Conservation (phyloP, 30 jellyfish, hydroid and myxozoan species). For the Mastigias papua region DNA sequence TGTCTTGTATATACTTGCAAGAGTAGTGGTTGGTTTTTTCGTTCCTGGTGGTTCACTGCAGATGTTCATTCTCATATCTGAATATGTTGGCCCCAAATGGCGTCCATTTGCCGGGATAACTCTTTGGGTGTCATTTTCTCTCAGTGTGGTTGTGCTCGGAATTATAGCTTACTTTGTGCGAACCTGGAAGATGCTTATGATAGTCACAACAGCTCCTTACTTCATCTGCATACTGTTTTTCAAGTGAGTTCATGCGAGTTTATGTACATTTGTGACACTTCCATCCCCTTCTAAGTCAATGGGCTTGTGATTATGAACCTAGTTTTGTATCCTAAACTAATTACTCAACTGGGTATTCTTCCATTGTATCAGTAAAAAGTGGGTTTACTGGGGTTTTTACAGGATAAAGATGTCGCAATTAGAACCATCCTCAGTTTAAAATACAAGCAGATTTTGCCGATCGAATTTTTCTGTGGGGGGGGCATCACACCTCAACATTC, state of each 20-base stretch:
- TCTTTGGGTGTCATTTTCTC: conserved; percentile 70
- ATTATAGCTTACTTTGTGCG: conserved; percentile 79
- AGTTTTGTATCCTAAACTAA: no score
- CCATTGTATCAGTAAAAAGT: no score
- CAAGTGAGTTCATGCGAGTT: conserved; percentile 79
- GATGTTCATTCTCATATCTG: conserved; percentile 75
- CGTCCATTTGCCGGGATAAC: conserved; percentile 91
- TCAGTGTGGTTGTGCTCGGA: conserved; percentile 82
- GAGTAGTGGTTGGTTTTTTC: conserved; percentile 86
- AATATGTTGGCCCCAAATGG: conserved; percentile 83
- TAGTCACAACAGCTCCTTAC: conserved; percentile 84
- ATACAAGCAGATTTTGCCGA: no score
- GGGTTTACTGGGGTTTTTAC: no score
- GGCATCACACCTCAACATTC: no score
- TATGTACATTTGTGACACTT: no score
- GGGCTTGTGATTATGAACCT: no score
- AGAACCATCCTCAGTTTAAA: no score
- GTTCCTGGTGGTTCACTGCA: conserved; percentile 78
- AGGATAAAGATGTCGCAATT: no score
- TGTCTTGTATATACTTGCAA: conserved; percentile 37
- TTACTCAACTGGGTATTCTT: no score
- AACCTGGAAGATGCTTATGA: conserved; percentile 84
- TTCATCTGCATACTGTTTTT: conserved; percentile 52
- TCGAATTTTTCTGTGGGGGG: no score
- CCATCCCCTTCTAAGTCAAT: background rate